Base-by-base conservation (phyloP, 2,113 vertebrate species). In the Melanerpes aurifrons region DNA sequence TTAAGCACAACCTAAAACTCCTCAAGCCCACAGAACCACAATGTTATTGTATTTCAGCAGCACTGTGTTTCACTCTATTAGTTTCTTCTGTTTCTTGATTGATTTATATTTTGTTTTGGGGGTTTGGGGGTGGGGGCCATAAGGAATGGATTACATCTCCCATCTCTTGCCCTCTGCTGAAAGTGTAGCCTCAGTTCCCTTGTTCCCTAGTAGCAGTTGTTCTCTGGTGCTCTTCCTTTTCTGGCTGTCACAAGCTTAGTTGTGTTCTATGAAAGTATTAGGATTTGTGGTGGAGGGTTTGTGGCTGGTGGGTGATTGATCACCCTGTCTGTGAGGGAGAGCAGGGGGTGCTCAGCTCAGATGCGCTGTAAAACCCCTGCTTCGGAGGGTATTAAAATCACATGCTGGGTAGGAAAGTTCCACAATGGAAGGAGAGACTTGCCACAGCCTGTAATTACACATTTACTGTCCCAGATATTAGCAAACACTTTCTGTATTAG, bases 11-110 rank as follows among this genome's bases (percentile, higher is more conserved):
- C 86, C 54, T 73, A 93, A 26, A 80, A 90, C 66, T 79, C 76
- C 80, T 67, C 76, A 91, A 95, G 86, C 94, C 93, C 96, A 79
- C 94, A 96, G 93, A 95, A 96, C 88, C 89, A 92, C 92, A 96
- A 88, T 95, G 84, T 96, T 96, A 87, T 96, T 97, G 91, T 96
- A 95, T 95, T 95, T 95, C 82, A 87, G 54, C 73, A 90, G 94
- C 40, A 93, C 77, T 83, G 77, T 63, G 54, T 95, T 96, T 96
- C 80, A 87, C 67, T 81, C 83, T 90, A 96, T 93, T 95, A 75
- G 89, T 86, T 96, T 95, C 88, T 95, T 92, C 91, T 97, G 95
- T 87, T 80, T 75, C 89, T 92, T 88, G 62, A 91, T 90, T 93
- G 87, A 89, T 48, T 48, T 48, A 21, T 21, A 48, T 20, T 48